Evolutionary conservation across 2,113 vertebrate species (phyloP).

Genomic region (Ailuropoda melanoleuca): DNA sequence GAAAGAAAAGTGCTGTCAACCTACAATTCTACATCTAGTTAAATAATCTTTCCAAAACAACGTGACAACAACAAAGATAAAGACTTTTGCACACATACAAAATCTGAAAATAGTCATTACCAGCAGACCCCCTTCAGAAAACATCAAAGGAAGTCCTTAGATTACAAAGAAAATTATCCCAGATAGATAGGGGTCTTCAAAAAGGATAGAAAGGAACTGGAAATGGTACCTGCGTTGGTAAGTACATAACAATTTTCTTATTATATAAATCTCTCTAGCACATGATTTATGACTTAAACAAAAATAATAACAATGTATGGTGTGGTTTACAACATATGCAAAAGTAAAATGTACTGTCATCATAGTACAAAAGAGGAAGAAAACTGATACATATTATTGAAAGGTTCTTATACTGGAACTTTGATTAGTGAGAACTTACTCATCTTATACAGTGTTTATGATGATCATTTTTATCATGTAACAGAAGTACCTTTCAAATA

Average conservation of each 20-base stretch:
- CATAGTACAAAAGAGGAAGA: background rate
- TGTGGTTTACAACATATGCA: background rate
- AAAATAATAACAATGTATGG: background rate
- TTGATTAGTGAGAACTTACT: background rate
- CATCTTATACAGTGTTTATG: background rate
- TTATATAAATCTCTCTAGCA: background rate
- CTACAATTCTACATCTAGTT: background rate
- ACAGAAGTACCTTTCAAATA: background rate
- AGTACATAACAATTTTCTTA: background rate
- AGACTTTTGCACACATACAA: background rate
- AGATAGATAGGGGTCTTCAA: background rate
- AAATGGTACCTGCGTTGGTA: background rate
- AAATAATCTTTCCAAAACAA: background rate
- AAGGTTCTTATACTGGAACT: background rate
- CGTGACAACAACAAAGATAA: background rate
- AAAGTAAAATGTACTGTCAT: background rate
- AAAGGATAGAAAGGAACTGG: background rate
- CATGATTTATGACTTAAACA: background rate
- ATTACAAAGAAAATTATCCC: background rate
- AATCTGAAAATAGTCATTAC: background rate
- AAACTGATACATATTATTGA: background rate
- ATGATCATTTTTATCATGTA: background rate
- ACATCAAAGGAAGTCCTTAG: background rate
- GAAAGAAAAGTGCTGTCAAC: background rate
- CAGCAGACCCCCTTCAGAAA: background rate